Percentiles rank a stretch among this genome's conserved stretches.
These are phyloP conservation scores for Heliothis peltigera DNA, from an alignment of 2,888 invertebrate species.

Conservation along the genomic window DNA sequence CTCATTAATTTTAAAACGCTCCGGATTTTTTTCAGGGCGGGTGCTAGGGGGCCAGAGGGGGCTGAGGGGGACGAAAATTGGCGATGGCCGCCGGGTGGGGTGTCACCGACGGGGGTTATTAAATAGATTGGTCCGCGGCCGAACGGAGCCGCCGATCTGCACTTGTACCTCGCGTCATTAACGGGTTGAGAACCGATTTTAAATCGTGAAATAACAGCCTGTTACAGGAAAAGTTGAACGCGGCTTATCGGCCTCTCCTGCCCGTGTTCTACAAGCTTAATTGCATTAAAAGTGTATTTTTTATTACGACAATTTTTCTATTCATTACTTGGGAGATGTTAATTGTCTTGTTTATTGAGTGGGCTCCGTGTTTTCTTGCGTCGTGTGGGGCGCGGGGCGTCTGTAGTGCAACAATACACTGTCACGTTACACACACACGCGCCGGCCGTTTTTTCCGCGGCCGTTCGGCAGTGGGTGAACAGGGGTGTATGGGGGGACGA, in stretches of 20 bases:
- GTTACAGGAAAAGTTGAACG: slow-evolving; percentile 89
- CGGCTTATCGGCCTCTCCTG: slow-evolving; percentile 85
- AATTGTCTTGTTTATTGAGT: slow-evolving; percentile 53
- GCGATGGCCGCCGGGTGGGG: slow-evolving; percentile 90
- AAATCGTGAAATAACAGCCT: slow-evolving; percentile 90
- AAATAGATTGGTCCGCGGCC: slow-evolving; percentile 91
- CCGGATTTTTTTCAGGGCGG: slow-evolving; percentile 90
- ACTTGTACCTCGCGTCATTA: slow-evolving; percentile 90
- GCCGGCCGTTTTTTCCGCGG: slow-evolving; percentile 81
- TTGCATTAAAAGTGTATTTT: slow-evolving; percentile 83
- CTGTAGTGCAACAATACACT: slow-evolving; percentile 66
- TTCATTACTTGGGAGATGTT: slow-evolving; percentile 64
- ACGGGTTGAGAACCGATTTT: slow-evolving; percentile 90
- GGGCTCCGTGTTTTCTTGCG: slow-evolving; percentile 36
- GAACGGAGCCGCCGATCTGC: slow-evolving; percentile 90
- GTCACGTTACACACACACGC: slow-evolving; percentile 76
- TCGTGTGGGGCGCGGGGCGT: slow-evolving; percentile 37
- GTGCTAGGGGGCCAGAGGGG: slow-evolving; percentile 83
- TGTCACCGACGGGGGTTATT: slow-evolving; percentile 90
- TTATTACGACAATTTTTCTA: slow-evolving; percentile 72
- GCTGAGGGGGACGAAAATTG: slow-evolving; percentile 85
- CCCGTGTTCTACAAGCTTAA: slow-evolving; percentile 83
- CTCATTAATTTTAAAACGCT: slow-evolving; percentile 91
- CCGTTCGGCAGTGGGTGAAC: slow-evolving; percentile 80
- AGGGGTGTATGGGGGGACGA: slow-evolving; percentile 81